Percentiles rank a stretch among this genome's conserved stretches.
These are phyloP conservation scores for Theropithecus gelada DNA, from an alignment of 2,113 vertebrate species.

Conservation along the genomic window DNA sequence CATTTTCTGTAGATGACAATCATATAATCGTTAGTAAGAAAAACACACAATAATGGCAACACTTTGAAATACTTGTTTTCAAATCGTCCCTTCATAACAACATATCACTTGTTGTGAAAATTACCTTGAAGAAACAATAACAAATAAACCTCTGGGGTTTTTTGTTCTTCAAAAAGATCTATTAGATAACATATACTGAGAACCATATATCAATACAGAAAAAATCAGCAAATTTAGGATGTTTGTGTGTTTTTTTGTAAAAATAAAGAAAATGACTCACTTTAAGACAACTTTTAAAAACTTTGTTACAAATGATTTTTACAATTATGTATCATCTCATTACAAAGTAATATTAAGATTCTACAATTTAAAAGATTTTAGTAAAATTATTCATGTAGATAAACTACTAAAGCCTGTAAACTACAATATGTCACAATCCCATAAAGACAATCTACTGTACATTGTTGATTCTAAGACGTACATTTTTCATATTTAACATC, in stretches of 20 bases:
- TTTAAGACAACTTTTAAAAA: background rate
- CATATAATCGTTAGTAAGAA: background rate
- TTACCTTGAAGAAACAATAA: background rate
- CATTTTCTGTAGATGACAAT: background rate
- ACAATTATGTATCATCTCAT: background rate
- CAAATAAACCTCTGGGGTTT: background rate
- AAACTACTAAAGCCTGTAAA: background rate
- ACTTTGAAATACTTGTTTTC: background rate
- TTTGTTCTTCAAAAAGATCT: background rate
- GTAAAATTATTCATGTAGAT: background rate
- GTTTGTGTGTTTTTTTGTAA: background rate
- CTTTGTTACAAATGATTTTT: conserved; percentile 14
- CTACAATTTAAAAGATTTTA: background rate
- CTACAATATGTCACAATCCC: background rate
- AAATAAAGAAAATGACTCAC: background rate
- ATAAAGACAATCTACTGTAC: background rate
- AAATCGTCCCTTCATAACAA: background rate
- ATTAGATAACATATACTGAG: background rate
- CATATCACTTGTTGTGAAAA: background rate
- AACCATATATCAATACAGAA: background rate
- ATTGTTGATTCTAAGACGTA: background rate
- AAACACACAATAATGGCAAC: background rate
- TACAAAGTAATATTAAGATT: background rate
- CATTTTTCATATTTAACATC: background rate
- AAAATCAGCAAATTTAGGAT: background rate